These are phyloP conservation scores for Burhinus bistriatus DNA, from an alignment of 2,113 vertebrate species.

Conservation along the genomic window DNA sequence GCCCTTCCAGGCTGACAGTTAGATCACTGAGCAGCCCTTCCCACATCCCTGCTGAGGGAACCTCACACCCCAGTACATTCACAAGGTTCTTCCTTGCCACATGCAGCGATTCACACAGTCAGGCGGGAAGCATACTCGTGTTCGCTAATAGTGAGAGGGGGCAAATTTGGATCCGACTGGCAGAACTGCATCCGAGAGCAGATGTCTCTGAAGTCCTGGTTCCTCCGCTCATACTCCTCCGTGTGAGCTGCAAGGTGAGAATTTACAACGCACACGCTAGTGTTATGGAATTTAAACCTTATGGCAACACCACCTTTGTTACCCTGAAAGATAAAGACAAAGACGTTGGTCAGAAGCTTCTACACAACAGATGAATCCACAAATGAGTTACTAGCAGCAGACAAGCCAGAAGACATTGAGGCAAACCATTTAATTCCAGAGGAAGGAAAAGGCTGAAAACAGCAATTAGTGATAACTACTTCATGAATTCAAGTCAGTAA, in stretches of 20 bases:
- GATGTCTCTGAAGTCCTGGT: slow-evolving; percentile 95
- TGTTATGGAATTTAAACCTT: slow-evolving; percentile 92
- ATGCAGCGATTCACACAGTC: not conserved
- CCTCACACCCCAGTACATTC: not conserved
- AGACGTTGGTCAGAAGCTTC: not conserved
- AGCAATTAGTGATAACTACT: not conserved
- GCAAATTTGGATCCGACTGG: slow-evolving; percentile 74
- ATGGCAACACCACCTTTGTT: slow-evolving; percentile 95
- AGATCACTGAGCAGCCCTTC: not conserved
- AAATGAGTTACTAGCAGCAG: not conserved
- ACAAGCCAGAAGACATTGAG: not conserved
- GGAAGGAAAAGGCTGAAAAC: not conserved
- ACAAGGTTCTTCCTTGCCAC: not conserved
- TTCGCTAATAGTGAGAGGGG: slow-evolving; percentile 85
- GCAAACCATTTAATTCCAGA: not conserved
- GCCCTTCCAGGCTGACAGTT: accelerated
- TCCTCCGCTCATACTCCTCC: slow-evolving; percentile 90
- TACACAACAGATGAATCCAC: not conserved
- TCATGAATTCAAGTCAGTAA: not conserved
- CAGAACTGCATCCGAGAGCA: slow-evolving; percentile 89
- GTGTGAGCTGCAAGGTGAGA: slow-evolving; percentile 92
- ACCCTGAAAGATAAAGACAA: slow-evolving; percentile 75
- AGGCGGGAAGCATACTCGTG: slow-evolving; percentile 80
- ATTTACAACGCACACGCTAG: slow-evolving; percentile 91
- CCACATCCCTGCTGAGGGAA: not conserved